Base-by-base conservation (phyloP, 2,888 invertebrate genomes). In the Lepidocyrtinus sp. region DNA sequence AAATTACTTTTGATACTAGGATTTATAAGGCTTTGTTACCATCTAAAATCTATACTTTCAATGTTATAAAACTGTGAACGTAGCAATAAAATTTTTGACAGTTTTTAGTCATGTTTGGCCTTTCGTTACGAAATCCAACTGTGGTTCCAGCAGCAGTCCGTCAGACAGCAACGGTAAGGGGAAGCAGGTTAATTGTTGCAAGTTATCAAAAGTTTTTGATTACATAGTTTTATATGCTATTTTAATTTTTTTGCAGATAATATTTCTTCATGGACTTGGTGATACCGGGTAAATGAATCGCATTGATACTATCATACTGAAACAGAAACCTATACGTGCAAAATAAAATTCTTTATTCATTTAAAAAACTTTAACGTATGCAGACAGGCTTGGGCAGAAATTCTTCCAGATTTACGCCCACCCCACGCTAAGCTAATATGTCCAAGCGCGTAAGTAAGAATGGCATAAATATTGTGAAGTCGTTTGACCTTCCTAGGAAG, bases 241-340 rank as follows among this genome's bases (percentile, higher is more conserved):
- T 46, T 72, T 75, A 79, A 73, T 82, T 86, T 82, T 85, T 80
- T 94, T 94, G 85, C 91, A 97, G 97, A 91, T 98, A 82, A 96
- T 98, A 89, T 98, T 98, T 89, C 92, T 98, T 87, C 98, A 98
- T 90, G 98, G 98, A 85, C 91, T 98, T 83, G 98, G 97, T 76
- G 97, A 98, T 89, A 97, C 96, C 69, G 98, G 97, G 96, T 96
- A 90, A 92, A 92, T 92, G 85, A 55, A n/a, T 55, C 17, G 9
- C 55, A 55, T 55, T 55, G 9, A n/a, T 12, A 55, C 17, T n/a
- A 27, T 55, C 5, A n/a, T n/a, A 15, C 55, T 15, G 55, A n/a
- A 3, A n/a, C 55, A 55, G 5, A 3, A n/a, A 55, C n/a, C 17
- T 55, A 7, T 25, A n/a, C 22, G 17, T 55, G 17, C 12, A 17